These are phyloP conservation scores for Actenoides lindsayi DNA, from an alignment of 2,113 vertebrate species.

Conservation along the genomic window DNA sequence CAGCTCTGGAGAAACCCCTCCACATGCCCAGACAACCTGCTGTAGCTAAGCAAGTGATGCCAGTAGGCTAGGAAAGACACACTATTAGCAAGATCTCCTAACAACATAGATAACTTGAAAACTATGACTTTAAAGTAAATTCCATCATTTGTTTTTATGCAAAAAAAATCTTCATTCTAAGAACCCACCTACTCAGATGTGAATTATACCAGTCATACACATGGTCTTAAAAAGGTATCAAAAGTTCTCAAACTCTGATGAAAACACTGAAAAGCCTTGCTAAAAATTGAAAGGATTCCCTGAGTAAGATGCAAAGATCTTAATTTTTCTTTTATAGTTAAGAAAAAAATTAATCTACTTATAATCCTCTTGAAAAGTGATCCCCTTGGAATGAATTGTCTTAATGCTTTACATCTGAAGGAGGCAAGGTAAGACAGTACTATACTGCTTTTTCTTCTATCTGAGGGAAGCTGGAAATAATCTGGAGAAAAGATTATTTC, in stretches of 20 bases:
- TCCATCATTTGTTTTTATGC: background rate
- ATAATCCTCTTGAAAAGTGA: constrained; percentile 63
- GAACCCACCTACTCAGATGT: background rate
- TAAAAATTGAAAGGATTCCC: background rate
- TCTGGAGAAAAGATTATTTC: constrained; percentile 68
- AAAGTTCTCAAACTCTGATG: background rate
- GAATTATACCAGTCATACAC: background rate
- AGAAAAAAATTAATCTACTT: background rate
- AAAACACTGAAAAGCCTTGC: background rate
- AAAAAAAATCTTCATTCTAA: background rate
- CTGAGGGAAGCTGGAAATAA: constrained; percentile 64
- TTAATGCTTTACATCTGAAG: constrained; percentile 67
- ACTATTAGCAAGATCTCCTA: background rate
- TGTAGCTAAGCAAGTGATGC: background rate
- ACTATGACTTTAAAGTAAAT: background rate
- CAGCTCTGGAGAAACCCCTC: background rate
- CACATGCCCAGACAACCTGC: too few relatives aligned
- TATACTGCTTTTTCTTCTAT: constrained; percentile 40
- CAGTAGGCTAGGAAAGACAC: background rate
- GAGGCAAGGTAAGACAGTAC: constrained; percentile 51
- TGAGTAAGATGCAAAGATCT: background rate
- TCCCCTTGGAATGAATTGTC: constrained; percentile 30
- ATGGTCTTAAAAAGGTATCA: background rate
- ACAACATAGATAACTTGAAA: background rate
- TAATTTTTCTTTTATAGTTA: constrained; percentile 40